Conservation (phyloP, 1,140 invertebrate genomes). For the Harpegnathos saltator region DNA sequence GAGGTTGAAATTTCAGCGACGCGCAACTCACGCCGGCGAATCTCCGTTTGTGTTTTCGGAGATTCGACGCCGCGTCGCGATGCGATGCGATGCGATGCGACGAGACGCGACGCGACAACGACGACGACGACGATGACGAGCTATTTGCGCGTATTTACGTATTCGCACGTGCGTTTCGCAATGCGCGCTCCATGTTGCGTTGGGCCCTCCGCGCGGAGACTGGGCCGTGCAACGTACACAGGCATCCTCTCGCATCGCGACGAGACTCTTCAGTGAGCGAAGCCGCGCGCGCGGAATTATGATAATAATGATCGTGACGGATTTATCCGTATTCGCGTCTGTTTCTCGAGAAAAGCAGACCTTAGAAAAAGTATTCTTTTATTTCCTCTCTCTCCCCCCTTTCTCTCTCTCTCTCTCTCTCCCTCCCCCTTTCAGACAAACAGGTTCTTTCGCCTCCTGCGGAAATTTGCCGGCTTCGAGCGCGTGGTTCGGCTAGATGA, state of each 20-base stretch:
- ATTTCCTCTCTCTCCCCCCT: background rate
- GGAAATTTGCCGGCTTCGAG: background rate
- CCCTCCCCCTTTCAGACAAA: too few relatives aligned
- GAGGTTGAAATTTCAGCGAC: conserved; percentile 59
- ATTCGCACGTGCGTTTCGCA: conserved; percentile 17
- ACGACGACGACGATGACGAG: background rate
- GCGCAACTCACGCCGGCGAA: background rate
- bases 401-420: too few relatives aligned
- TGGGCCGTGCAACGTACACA: too few relatives aligned
- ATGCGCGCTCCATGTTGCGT: background rate
- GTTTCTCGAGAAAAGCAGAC: background rate
- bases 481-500: background rate
- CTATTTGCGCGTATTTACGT: background rate
- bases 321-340: background rate
- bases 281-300: too few relatives aligned
- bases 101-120: too few relatives aligned
- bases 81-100: too few relatives aligned
- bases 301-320: background rate
- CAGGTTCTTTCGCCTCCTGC: background rate
- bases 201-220: background rate
- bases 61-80: background rate
- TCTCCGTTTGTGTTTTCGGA: background rate
- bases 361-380: background rate
- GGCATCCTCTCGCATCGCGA: too few relatives aligned
- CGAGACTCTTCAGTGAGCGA: too few relatives aligned